Evolutionary conservation across 2,113 vertebrate species (phyloP).

Genomic region (Paramormyrops kingsleyae): DNA sequence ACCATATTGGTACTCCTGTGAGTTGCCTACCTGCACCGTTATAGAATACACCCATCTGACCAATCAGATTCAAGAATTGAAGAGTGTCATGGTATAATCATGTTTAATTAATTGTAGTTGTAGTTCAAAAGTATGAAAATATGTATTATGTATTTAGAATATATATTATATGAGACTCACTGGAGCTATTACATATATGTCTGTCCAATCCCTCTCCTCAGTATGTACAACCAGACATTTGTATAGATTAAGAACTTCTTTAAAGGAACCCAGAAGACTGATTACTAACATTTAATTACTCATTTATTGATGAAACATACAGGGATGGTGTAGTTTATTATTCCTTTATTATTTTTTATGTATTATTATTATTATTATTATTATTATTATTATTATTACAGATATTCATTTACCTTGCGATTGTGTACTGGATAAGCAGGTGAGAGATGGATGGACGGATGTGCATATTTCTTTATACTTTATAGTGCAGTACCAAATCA

Average conservation of each 20-base stretch:
- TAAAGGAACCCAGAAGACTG: not conserved
- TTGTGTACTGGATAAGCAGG: not conserved
- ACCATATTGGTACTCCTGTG: not conserved
- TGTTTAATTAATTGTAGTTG: not conserved
- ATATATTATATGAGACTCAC: not conserved
- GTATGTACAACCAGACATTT: not conserved
- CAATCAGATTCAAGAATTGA: not conserved
- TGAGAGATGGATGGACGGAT: not conserved
- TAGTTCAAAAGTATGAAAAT: not conserved
- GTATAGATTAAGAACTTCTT: not conserved
- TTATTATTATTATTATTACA: not conserved
- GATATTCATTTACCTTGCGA: not conserved
- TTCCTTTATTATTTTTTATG: not conserved
- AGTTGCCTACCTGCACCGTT: not conserved
- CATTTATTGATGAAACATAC: not conserved
- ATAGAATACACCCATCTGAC: not conserved
- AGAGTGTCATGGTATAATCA: not conserved
- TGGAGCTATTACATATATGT: not conserved
- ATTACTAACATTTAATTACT: slow-evolving; percentile 8
- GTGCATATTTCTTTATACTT: not conserved
- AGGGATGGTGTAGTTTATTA: not conserved
- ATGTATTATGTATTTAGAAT: not conserved
- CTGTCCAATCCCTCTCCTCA: not conserved
- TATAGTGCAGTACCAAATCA: not conserved
- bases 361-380: not conserved